phyloP scores from a whole-genome alignment of 2,888 invertebrate species.

The Oligia strigilis region DNA sequence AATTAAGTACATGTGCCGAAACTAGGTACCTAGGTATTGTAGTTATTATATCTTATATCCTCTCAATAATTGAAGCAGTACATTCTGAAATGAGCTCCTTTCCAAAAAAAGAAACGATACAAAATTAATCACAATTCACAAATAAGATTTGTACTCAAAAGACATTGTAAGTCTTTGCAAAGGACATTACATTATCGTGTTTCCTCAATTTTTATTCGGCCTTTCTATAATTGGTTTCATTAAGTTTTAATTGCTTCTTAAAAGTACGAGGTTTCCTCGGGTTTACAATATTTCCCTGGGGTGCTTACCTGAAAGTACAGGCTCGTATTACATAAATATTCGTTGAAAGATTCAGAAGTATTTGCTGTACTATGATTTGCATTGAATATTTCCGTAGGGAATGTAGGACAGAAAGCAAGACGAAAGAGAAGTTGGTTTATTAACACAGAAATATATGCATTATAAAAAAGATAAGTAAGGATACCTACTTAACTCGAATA shows the following conservation, averaged over 20 bases:
- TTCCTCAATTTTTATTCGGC: constrained; percentile 20
- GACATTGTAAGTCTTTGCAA: constrained; percentile 18
- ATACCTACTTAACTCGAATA: background rate
- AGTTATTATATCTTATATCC: background rate
- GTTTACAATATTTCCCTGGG: constrained; percentile 41
- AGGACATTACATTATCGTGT: constrained; percentile 11
- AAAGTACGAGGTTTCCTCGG: constrained; percentile 10
- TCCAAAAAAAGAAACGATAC: background rate
- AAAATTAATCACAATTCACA: constrained; percentile 14
- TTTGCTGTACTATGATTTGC: constrained; percentile 23
- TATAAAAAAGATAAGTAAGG: background rate
- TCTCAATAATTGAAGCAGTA: background rate
- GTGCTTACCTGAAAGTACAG: constrained; percentile 7
- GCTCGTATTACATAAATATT: constrained; percentile 19
- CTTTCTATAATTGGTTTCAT: constrained; percentile 32
- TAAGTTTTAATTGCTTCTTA: constrained; percentile 30
- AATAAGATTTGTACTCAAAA: constrained; percentile 21
- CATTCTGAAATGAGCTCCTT: constrained; percentile 1
- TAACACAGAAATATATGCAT: background rate
- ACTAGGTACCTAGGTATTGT: background rate
- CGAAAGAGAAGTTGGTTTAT: background rate
- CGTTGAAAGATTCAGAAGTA: constrained; percentile 5
- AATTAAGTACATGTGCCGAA: background rate
- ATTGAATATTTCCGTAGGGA: constrained; percentile 23
- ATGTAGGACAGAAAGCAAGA: background rate